These are phyloP conservation scores for Ophioderma brevispina DNA, from an alignment of 35 echinoderm and acorn worm species.

Conservation along the genomic window DNA sequence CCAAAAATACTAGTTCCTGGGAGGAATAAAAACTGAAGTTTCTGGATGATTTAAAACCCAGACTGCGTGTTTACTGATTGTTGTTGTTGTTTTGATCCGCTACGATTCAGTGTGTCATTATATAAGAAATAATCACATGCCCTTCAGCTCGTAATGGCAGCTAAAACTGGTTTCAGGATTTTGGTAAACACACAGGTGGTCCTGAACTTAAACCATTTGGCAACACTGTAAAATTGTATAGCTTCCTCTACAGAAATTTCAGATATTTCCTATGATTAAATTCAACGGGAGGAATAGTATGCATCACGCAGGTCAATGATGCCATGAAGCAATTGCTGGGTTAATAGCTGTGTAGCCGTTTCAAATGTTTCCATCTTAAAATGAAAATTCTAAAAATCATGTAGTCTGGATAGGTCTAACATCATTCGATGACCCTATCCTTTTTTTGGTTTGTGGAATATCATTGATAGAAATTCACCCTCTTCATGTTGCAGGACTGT, in stretches of 20 bases:
- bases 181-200: constrained; percentile 73
- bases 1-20: constrained; percentile 41
- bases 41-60: constrained; percentile 31
- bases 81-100: not conserved
- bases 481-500: not conserved
- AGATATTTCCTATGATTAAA: constrained; percentile 59
- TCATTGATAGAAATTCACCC: constrained; percentile 59
- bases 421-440: constrained; percentile 72
- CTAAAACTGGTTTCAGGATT: constrained; percentile 56
- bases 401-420: constrained; percentile 55
- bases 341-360: not conserved
- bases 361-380: constrained; percentile 80
- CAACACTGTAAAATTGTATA: constrained; percentile 60
- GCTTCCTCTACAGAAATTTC: constrained; percentile 37
- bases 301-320: constrained; percentile 60
- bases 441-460: constrained; percentile 57
- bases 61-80: not conserved
- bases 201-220: constrained; percentile 67
- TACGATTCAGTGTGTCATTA: constrained; percentile 33
- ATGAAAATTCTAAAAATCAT: constrained; percentile 63
- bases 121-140: constrained; percentile 3
- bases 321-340: not conserved
- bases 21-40: constrained; percentile 51
- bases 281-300: constrained; percentile 70
- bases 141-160: not conserved